Evolutionary conservation across 2,113 vertebrate species (phyloP).

Genomic region (Semicossyphus pulcher): DNA sequence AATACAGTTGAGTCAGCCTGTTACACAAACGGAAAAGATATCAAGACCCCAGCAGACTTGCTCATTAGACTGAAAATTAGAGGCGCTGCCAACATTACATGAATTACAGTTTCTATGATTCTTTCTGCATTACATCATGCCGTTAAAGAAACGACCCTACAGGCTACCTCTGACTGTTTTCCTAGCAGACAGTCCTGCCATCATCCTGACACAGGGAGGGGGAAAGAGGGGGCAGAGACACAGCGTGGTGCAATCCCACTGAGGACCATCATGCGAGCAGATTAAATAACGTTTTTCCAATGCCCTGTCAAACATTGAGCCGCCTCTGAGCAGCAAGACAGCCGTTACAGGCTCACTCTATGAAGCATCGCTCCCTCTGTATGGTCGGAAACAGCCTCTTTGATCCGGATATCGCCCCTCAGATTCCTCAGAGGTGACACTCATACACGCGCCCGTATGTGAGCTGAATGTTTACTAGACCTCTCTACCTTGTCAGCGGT

Average conservation of each 20-base stretch:
- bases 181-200: constrained; percentile 75
- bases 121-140: constrained; percentile 69
- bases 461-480: constrained; percentile 69
- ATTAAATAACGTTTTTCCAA: constrained; percentile 87
- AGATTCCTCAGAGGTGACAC: constrained; percentile 76
- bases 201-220: constrained; percentile 56
- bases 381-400: constrained; percentile 73
- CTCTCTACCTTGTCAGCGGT: constrained; percentile 60
- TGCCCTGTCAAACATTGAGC: constrained; percentile 86
- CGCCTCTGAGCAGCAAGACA: constrained; percentile 81
- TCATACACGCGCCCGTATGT: constrained; percentile 49
- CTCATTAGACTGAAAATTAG: constrained; percentile 66
- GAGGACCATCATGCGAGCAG: constrained; percentile 84
- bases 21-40: constrained; percentile 56
- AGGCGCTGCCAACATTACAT: constrained; percentile 71
- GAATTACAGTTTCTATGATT: constrained; percentile 83
- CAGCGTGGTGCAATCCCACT: constrained; percentile 79
- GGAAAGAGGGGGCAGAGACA: constrained; percentile 42
- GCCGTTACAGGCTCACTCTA: constrained; percentile 78
- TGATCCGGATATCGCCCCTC: constrained; percentile 75
- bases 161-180: constrained; percentile 30
- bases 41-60: constrained; percentile 50
- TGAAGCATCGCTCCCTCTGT: constrained; percentile 67
- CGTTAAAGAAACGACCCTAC: constrained; percentile 36
- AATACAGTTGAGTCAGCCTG: constrained; percentile 45